These are phyloP conservation scores for Cossypha niveicapilla DNA, from an alignment of 2,797 vertebrate genomes.

Conservation along the genomic window DNA sequence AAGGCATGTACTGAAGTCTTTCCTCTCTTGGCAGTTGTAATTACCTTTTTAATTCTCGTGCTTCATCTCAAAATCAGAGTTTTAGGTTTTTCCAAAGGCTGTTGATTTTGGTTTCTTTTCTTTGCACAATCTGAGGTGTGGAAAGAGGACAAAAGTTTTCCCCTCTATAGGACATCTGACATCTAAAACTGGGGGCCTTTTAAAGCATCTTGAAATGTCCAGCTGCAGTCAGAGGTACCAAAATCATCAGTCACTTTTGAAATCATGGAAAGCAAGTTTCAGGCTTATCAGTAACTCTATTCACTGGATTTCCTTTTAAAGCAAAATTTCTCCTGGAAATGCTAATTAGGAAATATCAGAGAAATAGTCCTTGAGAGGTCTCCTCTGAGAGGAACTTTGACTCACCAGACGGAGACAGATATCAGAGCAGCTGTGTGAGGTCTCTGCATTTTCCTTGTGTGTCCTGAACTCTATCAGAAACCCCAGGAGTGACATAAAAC, in stretches of 20 bases:
- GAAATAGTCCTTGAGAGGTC: not conserved
- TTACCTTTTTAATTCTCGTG: slow-evolving; percentile 30
- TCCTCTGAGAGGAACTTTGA: not conserved
- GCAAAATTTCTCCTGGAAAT: slow-evolving; percentile 41
- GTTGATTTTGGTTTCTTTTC: not conserved
- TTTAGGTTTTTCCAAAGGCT: not conserved
- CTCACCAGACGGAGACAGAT: not conserved
- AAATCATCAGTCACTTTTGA: not conserved
- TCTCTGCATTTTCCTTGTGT: not conserved
- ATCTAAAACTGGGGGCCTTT: not conserved
- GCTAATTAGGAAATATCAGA: slow-evolving; percentile 37
- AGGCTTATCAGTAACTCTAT: slow-evolving; percentile 23
- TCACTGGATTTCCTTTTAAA: slow-evolving; percentile 28
- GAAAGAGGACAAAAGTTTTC: not conserved
- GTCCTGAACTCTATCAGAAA: not conserved
- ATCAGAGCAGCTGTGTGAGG: not conserved
- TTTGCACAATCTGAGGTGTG: not conserved
- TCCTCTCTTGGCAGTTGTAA: slow-evolving; percentile 3
- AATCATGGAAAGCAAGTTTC: not conserved
- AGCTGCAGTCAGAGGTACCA: not conserved
- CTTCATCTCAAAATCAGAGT: slow-evolving; percentile 19
- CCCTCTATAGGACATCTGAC: not conserved
- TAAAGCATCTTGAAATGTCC: not conserved
- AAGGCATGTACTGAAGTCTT: slow-evolving; percentile 23
- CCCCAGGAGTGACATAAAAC: not conserved